phyloP scores from a whole-genome alignment of 2,888 invertebrate species.

The Caenorhabditis imperialis region DNA sequence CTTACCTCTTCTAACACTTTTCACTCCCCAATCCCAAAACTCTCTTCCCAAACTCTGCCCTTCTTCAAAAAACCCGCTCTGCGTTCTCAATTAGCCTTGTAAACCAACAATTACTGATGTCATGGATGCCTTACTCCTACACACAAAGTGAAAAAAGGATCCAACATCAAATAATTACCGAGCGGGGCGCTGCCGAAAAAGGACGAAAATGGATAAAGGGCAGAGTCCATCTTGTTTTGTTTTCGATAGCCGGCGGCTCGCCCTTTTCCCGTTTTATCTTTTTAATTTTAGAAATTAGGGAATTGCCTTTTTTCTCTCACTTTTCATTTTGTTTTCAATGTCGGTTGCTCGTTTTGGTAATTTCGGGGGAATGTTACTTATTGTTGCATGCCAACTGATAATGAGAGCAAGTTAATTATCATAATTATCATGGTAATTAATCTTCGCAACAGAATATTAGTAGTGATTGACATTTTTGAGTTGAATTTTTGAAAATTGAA shows the following conservation, averaged over 20 bases:
- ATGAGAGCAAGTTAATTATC: not conserved
- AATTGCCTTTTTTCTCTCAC: slow-evolving; percentile 2
- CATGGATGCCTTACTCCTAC: not conserved
- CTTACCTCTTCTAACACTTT: too few relatives aligned
- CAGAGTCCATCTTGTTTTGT: slow-evolving; percentile 15
- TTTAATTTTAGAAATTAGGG: too few relatives aligned
- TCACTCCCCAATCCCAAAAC: too few relatives aligned
- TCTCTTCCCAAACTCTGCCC: not conserved
- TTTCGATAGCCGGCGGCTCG: not conserved
- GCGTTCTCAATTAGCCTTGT: not conserved
- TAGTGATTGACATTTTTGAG: too few relatives aligned
- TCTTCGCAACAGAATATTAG: too few relatives aligned
- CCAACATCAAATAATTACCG: slow-evolving; percentile 50
- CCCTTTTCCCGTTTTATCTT: slow-evolving; percentile 13
- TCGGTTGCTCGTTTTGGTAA: too few relatives aligned
- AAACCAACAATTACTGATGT: slow-evolving; percentile 4
- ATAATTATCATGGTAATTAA: too few relatives aligned
- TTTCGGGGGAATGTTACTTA: not conserved
- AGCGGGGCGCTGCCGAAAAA: slow-evolving; percentile 3
- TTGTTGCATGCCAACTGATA: not conserved
- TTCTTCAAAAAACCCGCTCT: not conserved
- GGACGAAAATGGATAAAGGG: too few relatives aligned
- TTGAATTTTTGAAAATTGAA: too few relatives aligned
- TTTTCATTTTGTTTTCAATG: not conserved
- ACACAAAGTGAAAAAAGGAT: slow-evolving; percentile 4